Evolutionary conservation across 2,888 invertebrate genomes (phyloP).

Genomic region (Aromia moschata): DNA sequence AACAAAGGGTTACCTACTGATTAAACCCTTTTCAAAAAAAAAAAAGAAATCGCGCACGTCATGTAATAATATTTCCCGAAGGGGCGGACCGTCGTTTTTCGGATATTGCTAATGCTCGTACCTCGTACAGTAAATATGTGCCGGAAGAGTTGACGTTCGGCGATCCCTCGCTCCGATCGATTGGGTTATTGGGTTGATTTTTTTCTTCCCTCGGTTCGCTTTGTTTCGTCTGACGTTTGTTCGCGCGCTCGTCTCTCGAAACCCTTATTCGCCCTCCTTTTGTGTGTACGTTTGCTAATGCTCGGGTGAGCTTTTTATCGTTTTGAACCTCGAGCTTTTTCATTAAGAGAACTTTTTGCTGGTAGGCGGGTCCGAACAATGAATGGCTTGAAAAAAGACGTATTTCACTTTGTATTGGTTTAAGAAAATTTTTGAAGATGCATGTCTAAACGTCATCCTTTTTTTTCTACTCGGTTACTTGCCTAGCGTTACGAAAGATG

Average conservation of each 20-base stretch:
- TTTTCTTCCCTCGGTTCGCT: neutral
- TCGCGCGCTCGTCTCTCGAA: neutral
- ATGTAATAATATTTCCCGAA: too few relatives aligned
- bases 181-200: too few relatives aligned
- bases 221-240: neutral
- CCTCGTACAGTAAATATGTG: neutral
- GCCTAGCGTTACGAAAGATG: too few relatives aligned
- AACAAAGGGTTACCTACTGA: slow-evolving; percentile 10
- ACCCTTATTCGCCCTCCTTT: neutral
- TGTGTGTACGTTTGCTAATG: neutral
- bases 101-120: neutral
- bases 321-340: neutral
- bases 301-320: neutral
- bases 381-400: too few relatives aligned
- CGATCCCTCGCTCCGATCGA: neutral
- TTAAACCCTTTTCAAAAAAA: too few relatives aligned
- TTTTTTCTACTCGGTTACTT: too few relatives aligned
- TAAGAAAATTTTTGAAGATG: too few relatives aligned
- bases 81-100: slow-evolving; percentile 1
- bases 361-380: too few relatives aligned
- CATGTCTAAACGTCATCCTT: too few relatives aligned
- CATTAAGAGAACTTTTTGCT: neutral
- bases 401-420: too few relatives aligned
- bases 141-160: neutral
- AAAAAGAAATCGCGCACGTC: too few relatives aligned